These are phyloP conservation scores for Drosophila paulistorum DNA, from an alignment of 1,140 invertebrate genomes.

Conservation along the genomic window DNA sequence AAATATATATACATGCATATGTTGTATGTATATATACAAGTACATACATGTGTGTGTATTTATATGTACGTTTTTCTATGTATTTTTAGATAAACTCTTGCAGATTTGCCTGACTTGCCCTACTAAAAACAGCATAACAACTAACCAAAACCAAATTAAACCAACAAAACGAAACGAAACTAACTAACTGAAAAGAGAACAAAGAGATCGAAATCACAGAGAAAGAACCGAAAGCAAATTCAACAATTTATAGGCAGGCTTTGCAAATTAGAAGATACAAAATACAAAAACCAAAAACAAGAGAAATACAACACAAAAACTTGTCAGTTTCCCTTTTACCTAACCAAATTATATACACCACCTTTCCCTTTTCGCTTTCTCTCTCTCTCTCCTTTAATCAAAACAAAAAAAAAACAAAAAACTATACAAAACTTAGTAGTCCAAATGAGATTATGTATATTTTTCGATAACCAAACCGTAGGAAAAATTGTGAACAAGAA, in stretches of 20 bases:
- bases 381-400: not conserved
- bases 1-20: not conserved
- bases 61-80: constrained; percentile 67
- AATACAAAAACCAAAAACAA: not conserved
- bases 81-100: constrained; percentile 79
- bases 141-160: constrained; percentile 23
- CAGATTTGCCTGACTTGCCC: constrained; percentile 59
- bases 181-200: constrained; percentile 20
- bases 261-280: constrained; percentile 4
- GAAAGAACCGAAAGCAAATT: constrained; percentile 6
- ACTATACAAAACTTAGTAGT: not conserved
- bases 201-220: constrained; percentile 3
- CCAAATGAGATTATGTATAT: constrained; percentile 10
- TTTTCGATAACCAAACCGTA: constrained; percentile 4
- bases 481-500: constrained; percentile 28
- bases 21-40: not conserved
- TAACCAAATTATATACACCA: constrained; percentile 1
- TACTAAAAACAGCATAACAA: constrained; percentile 55
- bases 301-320: constrained; percentile 1
- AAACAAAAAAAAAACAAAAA: not conserved
- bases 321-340: constrained; percentile 3
- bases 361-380: constrained; percentile 3
- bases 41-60: not conserved
- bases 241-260: not conserved
- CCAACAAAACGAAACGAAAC: constrained; percentile 10